Evolutionary conservation across 2,113 vertebrate species (phyloP), one percentile per base, ranked within the genome.

Genomic region (Neopipo cinnamomea): DNA sequence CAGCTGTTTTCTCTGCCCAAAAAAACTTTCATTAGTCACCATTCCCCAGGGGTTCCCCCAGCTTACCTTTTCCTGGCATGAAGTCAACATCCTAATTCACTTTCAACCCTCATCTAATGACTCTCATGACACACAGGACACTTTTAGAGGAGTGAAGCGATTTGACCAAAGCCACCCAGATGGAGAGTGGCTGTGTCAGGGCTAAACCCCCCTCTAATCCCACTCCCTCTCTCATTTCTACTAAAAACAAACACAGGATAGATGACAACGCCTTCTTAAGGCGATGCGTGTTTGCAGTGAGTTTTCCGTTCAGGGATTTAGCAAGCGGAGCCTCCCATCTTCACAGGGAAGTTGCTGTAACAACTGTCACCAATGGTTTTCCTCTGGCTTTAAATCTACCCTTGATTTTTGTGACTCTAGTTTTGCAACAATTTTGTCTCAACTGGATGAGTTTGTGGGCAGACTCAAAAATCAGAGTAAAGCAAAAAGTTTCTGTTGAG

Each of bases 221-320:
- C 2, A 1, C 16, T 90, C 71, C 37, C 71, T 83, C 73, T 75
- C 66, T 49, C 24, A 27, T 76, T 85, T 86, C 55, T 74, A 16
- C 47, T 55, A 37, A 92, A 90, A 97, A 27, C 66, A 78, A 91
- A 72, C 63, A 30, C 59, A 85, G 72, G 24, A 42, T 14, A 42
- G 61, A 83, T 71, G 90, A 39, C 82, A 89, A 55, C 2, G 0
- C 70, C 49, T 83, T 86, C 91, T 72, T 52, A 91, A 28, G 39
- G 52, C 0, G 0, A 72, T 1, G 0, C 33, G 3, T 0, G 5
- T 56, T 56, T 56, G 62, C 65, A 65, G 27, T 15, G 47, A 82
- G 39, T 82, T 91, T 68, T 50, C 21, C 3, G 0, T 28, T 17
- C 30, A 17, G 44, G 28, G 33, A 70, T 79, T 85, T 58, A 50